These are phyloP conservation scores for Congeria kusceri DNA, from an alignment of 2,888 invertebrate species.

Conservation along the genomic window DNA sequence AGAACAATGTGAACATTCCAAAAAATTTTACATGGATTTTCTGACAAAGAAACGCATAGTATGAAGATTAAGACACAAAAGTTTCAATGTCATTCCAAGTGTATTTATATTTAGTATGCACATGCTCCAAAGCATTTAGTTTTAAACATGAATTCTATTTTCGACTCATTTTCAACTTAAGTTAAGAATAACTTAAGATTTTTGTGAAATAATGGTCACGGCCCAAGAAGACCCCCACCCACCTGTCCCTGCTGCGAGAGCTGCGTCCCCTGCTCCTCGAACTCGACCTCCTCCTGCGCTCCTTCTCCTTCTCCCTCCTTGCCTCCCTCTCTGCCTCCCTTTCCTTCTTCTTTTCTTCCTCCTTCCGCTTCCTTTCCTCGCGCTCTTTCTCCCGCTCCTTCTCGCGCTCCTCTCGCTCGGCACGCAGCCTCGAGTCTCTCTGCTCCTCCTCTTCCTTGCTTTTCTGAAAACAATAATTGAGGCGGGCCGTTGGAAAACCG, in stretches of 20 bases:
- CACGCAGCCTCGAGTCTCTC: slow-evolving; percentile 65
- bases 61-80: too few relatives aligned
- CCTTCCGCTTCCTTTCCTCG: slow-evolving; percentile 86
- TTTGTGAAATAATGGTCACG: too few relatives aligned
- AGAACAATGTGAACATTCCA: too few relatives aligned
- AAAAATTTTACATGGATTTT: too few relatives aligned
- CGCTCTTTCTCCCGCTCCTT: slow-evolving; percentile 87
- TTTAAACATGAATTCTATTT: too few relatives aligned
- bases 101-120: too few relatives aligned
- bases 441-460: slow-evolving; percentile 70
- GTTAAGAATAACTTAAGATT: too few relatives aligned
- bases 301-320: slow-evolving; percentile 86
- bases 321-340: slow-evolving; percentile 86
- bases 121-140: too few relatives aligned
- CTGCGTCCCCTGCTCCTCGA: slow-evolving; percentile 64
- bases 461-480: slow-evolving; percentile 63
- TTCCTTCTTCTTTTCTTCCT: slow-evolving; percentile 73
- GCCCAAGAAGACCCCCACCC: slow-evolving; percentile 30
- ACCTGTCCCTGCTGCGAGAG: slow-evolving; percentile 62
- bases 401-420: slow-evolving; percentile 87
- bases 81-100: too few relatives aligned
- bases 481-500: too few relatives aligned
- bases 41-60: too few relatives aligned
- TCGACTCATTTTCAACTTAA: too few relatives aligned
- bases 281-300: slow-evolving; percentile 61